These are phyloP conservation scores for Sula dactylatra DNA, from an alignment of 2,113 vertebrate genomes.

Conservation along the genomic window DNA sequence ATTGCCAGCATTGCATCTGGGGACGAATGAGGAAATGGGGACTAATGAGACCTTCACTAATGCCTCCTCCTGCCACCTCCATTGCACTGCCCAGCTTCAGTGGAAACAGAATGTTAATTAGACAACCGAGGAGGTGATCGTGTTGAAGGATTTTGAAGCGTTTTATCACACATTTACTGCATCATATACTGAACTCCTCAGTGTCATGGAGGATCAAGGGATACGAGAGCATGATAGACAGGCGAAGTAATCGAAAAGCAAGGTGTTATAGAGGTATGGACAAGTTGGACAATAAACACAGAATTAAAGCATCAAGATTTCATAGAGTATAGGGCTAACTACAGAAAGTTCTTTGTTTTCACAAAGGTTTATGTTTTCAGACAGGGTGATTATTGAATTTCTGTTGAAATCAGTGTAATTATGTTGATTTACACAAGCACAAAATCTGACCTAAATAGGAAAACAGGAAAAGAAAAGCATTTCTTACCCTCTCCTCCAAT, in stretches of 20 bases:
- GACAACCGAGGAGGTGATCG: neutral
- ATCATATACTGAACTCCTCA: neutral
- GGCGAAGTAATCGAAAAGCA: neutral
- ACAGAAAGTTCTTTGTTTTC: neutral
- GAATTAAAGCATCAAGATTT: neutral
- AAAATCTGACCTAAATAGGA: neutral
- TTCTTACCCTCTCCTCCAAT: neutral
- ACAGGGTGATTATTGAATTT: neutral
- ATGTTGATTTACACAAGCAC: neutral
- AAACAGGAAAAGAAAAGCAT: neutral
- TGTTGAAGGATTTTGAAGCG: neutral
- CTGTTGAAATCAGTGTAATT: neutral
- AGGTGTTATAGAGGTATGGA: neutral
- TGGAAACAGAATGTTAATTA: neutral
- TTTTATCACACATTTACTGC: neutral
- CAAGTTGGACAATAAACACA: neutral
- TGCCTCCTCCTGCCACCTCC: neutral
- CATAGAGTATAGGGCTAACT: neutral
- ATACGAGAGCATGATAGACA: neutral
- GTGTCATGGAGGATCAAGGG: neutral
- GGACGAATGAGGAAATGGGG: neutral
- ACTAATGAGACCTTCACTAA: constrained; percentile 2
- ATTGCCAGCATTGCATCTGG: neutral
- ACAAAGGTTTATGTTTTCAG: neutral
- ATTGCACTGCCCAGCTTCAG: neutral